These are phyloP conservation scores for Anoura caudifer DNA, from an alignment of 2,113 vertebrate genomes.

Conservation along the genomic window DNA sequence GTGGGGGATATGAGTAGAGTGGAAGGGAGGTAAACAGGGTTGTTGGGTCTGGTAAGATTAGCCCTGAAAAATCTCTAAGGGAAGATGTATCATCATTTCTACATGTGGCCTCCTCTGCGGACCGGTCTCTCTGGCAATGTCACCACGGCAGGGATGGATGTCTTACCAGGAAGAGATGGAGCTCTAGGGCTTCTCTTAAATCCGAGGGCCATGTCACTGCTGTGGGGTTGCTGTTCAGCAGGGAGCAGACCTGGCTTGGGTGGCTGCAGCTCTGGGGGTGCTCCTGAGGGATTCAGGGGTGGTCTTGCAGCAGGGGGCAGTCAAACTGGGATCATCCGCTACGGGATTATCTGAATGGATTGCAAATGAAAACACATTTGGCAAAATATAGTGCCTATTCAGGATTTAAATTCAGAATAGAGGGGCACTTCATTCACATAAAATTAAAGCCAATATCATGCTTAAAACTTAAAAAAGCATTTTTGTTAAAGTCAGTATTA, in stretches of 20 bases:
- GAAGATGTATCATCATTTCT: background rate
- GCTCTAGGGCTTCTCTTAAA: background rate
- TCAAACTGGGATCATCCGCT: background rate
- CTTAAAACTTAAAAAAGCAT: background rate
- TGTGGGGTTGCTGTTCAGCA: background rate
- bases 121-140: background rate
- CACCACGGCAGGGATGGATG: background rate
- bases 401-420: constrained; percentile 25
- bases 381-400: background rate
- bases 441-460: background rate
- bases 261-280: background rate
- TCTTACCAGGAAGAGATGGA: background rate
- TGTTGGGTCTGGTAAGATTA: background rate
- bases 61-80: background rate
- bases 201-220: background rate
- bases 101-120: background rate
- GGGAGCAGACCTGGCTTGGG: background rate
- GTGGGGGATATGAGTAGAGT: background rate
- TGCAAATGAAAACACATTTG: background rate
- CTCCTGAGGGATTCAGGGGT: background rate
- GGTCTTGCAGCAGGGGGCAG: background rate
- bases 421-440: background rate
- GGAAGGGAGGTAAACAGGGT: background rate
- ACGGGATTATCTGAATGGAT: background rate
- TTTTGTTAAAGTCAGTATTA: background rate